Percentiles rank a stretch among this genome's conserved stretches.
Evolutionary conservation across 2,888 invertebrate species (phyloP).

Genomic region (Perizoma flavofasciatum): DNA sequence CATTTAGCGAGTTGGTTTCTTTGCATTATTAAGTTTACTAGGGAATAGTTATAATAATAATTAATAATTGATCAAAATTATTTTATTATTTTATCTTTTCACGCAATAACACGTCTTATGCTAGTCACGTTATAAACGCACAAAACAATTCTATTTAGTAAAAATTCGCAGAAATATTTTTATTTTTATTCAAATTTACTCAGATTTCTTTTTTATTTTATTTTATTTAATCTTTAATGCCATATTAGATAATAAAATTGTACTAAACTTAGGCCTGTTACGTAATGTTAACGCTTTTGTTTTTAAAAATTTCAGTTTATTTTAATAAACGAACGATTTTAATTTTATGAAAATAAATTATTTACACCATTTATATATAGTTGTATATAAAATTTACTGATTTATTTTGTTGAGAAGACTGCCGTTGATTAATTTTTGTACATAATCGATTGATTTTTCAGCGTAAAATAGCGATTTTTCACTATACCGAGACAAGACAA

Average conservation of each 20-base stretch:
- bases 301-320: constrained; percentile 72
- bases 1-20: constrained; percentile 71
- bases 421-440: constrained; percentile 72
- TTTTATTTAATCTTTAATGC: constrained; percentile 73
- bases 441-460: constrained; percentile 48
- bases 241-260: constrained; percentile 78
- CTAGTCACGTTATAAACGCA: constrained; percentile 81
- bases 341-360: constrained; percentile 40
- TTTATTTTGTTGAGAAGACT: constrained; percentile 78
- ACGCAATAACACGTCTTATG: constrained; percentile 82
- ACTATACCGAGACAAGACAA: constrained; percentile 58
- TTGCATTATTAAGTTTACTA: constrained; percentile 68
- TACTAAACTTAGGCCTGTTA: constrained; percentile 72
- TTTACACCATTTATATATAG: constrained; percentile 56
- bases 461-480: constrained; percentile 79
- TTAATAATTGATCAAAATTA: constrained; percentile 39
- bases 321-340: constrained; percentile 42
- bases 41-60: constrained; percentile 46
- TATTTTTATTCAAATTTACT: constrained; percentile 48
- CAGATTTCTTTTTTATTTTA: constrained; percentile 49
- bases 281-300: constrained; percentile 70
- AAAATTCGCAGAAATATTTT: constrained; percentile 50
- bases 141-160: constrained; percentile 67
- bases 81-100: constrained; percentile 58
- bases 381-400: constrained; percentile 64